Percentiles rank a stretch among this genome's conserved stretches.
phyloP scores from a whole-genome alignment of 1,140 invertebrate species.

The Heterodera carotae region DNA sequence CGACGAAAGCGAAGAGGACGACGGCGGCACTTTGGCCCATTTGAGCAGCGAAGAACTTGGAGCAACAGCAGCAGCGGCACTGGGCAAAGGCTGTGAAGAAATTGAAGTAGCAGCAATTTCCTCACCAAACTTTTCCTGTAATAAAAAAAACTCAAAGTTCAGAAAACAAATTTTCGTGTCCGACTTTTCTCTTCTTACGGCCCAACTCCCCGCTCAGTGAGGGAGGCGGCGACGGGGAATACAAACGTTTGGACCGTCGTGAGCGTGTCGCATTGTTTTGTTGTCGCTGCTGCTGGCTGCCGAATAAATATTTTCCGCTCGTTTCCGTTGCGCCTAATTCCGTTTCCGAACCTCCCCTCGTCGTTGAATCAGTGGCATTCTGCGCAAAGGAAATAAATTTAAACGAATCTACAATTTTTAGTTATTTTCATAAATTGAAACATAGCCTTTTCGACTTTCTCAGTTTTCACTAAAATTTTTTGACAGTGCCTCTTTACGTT shows the following conservation, averaged over 20 bases:
- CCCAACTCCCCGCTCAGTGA: constrained; percentile 13
- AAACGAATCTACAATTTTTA: too few species aligned
- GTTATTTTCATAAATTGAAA: too few species aligned
- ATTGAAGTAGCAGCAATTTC: not conserved
- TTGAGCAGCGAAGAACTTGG: constrained; percentile 3
- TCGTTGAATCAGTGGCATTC: not conserved
- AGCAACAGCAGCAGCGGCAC: not conserved
- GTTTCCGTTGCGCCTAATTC: not conserved
- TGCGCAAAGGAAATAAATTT: too few species aligned
- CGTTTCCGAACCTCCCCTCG: not conserved
- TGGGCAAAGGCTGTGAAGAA: not conserved
- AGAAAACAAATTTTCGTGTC: not conserved
- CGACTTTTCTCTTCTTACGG: constrained; percentile 16
- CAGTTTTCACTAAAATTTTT: too few species aligned
- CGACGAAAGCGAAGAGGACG: constrained; percentile 19
- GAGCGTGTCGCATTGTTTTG: not conserved
- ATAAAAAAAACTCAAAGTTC: not conserved
- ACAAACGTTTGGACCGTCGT: constrained; percentile 9
- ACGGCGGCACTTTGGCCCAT: constrained; percentile 30
- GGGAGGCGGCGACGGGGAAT: constrained; percentile 27
- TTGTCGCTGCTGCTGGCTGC: not conserved
- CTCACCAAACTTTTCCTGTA: constrained; percentile 12
- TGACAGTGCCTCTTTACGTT: too few species aligned
- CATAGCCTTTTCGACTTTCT: too few species aligned
- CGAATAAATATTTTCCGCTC: not conserved